A percentile compares a stretch with the other conserved stretches of the same genome.
phyloP scores from a whole-genome alignment of 2,888 invertebrate genomes.

The Spodoptera littoralis region DNA sequence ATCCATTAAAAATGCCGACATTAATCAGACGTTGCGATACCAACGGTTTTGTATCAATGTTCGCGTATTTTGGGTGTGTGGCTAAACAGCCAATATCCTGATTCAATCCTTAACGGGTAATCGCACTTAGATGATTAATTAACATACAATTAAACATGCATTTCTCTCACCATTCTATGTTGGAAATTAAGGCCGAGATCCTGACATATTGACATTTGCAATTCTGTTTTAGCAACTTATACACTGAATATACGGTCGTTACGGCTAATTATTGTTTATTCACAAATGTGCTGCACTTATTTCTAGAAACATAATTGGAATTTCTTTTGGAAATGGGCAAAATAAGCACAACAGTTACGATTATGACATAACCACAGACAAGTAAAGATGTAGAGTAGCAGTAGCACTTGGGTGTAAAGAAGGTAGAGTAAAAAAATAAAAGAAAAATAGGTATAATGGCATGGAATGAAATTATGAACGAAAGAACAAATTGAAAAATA shows the following conservation, averaged over 20 bases:
- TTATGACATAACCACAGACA: constrained; percentile 60
- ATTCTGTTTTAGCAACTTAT: constrained; percentile 81
- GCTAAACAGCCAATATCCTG: constrained; percentile 16
- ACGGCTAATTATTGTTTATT: constrained; percentile 63
- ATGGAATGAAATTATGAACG: too few relatives aligned
- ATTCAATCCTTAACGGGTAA: constrained; percentile 21
- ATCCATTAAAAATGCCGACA: constrained; percentile 58
- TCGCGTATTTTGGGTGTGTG: constrained; percentile 15
- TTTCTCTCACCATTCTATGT: constrained; percentile 87
- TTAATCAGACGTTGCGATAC: constrained; percentile 28
- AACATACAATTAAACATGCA: constrained; percentile 61
- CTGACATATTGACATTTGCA: constrained; percentile 89
- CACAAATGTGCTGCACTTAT: constrained; percentile 64
- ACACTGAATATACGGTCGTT: constrained; percentile 70
- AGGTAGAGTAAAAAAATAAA: constrained; percentile 17
- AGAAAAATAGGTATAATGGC: constrained; percentile 1
- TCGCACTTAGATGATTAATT: constrained; percentile 56
- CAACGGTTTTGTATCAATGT: constrained; percentile 21
- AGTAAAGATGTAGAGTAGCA: constrained; percentile 29
- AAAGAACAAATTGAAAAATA: neutral
- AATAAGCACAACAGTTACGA: constrained; percentile 74
- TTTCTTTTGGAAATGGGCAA: constrained; percentile 71
- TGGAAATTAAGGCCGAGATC: constrained; percentile 89
- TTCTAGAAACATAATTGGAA: constrained; percentile 76
- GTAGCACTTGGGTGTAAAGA: neutral